Percentiles rank a stretch among this genome's conserved stretches.
Evolutionary conservation across 2,888 invertebrate species (phyloP).

Genomic region (Oxystoma pomonae): DNA sequence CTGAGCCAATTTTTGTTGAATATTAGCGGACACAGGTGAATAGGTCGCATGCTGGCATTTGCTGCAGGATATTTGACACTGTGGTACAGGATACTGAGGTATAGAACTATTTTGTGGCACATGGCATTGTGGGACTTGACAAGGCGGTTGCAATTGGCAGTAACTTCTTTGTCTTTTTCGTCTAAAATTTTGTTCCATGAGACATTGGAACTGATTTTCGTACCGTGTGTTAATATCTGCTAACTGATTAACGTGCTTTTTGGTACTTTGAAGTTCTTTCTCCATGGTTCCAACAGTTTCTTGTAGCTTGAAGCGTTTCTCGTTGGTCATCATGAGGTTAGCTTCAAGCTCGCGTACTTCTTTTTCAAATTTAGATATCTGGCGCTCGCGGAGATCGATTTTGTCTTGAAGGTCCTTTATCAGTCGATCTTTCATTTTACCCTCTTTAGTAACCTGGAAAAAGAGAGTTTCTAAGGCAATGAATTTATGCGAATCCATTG

Average conservation of each 20-base stretch:
- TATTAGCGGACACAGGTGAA: neutral
- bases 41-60: neutral
- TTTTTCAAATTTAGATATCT: slow-evolving; percentile 36
- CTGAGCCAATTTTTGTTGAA: neutral
- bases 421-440: slow-evolving; percentile 32
- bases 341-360: slow-evolving; percentile 38
- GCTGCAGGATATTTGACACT: neutral
- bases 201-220: neutral
- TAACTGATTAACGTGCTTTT: slow-evolving; percentile 39
- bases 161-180: neutral
- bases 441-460: slow-evolving; percentile 30
- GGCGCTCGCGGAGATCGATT: slow-evolving; percentile 33
- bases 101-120: too few relatives aligned
- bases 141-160: neutral
- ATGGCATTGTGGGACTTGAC: too few relatives aligned
- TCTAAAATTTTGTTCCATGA: neutral
- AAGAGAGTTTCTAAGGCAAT: too few relatives aligned
- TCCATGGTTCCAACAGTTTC: slow-evolving; percentile 42
- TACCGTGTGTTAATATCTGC: slow-evolving; percentile 38
- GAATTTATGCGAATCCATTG: too few relatives aligned
- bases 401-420: slow-evolving; percentile 39
- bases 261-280: slow-evolving; percentile 42
- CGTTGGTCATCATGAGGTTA: slow-evolving; percentile 38
- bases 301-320: slow-evolving; percentile 42
- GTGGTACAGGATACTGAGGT: neutral